Evolutionary conservation across 2,888 invertebrate species (phyloP).

Genomic region (Dynastes grantii): DNA sequence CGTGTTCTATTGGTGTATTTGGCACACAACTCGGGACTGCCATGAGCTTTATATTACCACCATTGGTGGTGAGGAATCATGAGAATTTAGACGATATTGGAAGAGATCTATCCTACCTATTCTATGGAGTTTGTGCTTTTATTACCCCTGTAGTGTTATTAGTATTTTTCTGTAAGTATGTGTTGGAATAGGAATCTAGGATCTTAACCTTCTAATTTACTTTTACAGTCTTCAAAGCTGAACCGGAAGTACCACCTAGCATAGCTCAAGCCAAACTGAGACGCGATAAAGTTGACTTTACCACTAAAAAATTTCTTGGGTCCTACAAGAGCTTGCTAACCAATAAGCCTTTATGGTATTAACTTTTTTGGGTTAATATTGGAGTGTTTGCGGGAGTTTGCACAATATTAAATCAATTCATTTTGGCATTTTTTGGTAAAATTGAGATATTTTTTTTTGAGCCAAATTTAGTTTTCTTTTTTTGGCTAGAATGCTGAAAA

Average conservation of each 20-base stretch:
- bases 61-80: constrained; percentile 71
- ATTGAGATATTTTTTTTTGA: constrained; percentile 40
- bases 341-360: constrained; percentile 85
- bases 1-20: constrained; percentile 82
- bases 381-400: constrained; percentile 97
- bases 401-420: constrained; percentile 90
- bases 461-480: neutral
- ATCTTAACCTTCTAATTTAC: neutral
- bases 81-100: constrained; percentile 63
- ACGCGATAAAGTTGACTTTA: constrained; percentile 71
- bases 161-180: constrained; percentile 52
- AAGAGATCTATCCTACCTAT: constrained; percentile 71
- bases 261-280: constrained; percentile 72
- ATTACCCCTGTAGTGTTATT: constrained; percentile 70
- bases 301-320: constrained; percentile 74
- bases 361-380: constrained; percentile 90
- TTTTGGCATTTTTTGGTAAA: constrained; percentile 85
- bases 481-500: constrained; percentile 74
- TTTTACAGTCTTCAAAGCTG: constrained; percentile 73
- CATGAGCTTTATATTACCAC: constrained; percentile 80
- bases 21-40: constrained; percentile 83
- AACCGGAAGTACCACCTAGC: constrained; percentile 75
- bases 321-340: constrained; percentile 83
- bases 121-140: constrained; percentile 73
- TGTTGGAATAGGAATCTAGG: neutral